Evolutionary conservation across 2,888 invertebrate genomes (phyloP), one percentile per base, ranked within the genome.

Genomic region (Lasioglossum vierecki): DNA sequence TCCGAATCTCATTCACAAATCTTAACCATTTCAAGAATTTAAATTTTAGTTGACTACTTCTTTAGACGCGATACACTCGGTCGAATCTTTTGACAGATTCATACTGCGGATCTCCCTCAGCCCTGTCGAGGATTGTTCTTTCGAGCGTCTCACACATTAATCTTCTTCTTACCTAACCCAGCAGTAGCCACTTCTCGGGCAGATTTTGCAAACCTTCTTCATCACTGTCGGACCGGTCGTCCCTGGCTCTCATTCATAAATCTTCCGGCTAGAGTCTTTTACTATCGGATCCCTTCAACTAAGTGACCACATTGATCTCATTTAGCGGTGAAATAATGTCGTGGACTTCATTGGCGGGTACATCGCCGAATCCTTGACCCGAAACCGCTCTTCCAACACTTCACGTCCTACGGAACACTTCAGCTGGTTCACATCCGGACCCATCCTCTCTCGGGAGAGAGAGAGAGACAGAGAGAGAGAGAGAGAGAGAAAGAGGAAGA

Each of bases 341-440:
- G 63, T 6, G 18, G 63, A n/a, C n/a, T n/a, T 57, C 57, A 57
- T 35, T 63, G 30, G 30, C 63, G 6, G 8, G 30, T 30, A 63
- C 63, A 63, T 63, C 63, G 63, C 30, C 30, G 63, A 63, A 63
- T 63, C 63, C 63, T 63, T 63, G 63, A 63, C 63, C 63, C 63
- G 30, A 3, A 18, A 63, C 18, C 18, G 30, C 30, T 63, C 63
- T 15, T 63, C 63, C 63, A 18, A 35, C 35, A 63, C 63, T 63
- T 63, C 60, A 26, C 26, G 60, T 60, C 5, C 63, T 30, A 18
- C 63, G 63, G 63, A 63, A 74, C 57, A 44, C 30, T 76, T 63
- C 11, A 70, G n/a, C 35, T 46, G 44, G 22, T 8, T 41, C 70
- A n/a, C 70, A 70, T 70, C 70, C 39, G 39, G 39, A n/a, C 9